Evolutionary conservation across 2,888 invertebrate genomes (phyloP), one percentile per base, ranked within the genome.

Genomic region (Idaea biselata): DNA sequence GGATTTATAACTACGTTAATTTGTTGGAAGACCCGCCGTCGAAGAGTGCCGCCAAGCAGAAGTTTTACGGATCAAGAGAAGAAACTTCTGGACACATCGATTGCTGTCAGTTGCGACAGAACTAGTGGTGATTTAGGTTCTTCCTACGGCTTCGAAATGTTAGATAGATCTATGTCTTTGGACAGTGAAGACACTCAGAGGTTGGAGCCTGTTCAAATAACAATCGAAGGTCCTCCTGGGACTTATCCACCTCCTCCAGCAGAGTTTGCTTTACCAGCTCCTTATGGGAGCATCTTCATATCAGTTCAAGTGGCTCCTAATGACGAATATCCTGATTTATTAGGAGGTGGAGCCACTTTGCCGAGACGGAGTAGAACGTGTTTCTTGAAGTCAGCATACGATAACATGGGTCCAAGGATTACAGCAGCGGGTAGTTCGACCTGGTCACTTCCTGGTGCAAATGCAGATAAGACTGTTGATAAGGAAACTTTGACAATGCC

Each of bases 61-160:
- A 97, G 97, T 81, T 97, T 97, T 80, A 97, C 96, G 59, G 97
- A 97, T 78, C 97, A 97, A 89, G 97, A 97, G 80, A 97, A 97
- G 85, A 97, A 97, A 79, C 91, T 97, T 63, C 90, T 97, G 68
- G 97, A 97, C 73, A 95, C 97, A 17, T 97, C 97, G 87, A 61
- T 94, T 89, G 84, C 91, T 55, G 84, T 89, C 63, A 95, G 95
- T 76, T 94, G 94, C 74, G 94, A 94, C 72, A 93, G 94, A 69
- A 93, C 95, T 44, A 96, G 95, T 76, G 94, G 95, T 54, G 95
- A 94, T 63, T 85, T 94, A 80, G 95, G 81, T 64, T 94, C 78
- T 70, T 94, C 81, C 0, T 93, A 89, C 31, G 92, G 89, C 7
- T 89, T 91, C 63, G 92, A 92, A 90, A 81, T 94, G 94, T 80